Percentiles rank a stretch among this genome's conserved stretches.
These are phyloP conservation scores for Epizoanthus rinbou DNA, from an alignment of 92 coral and sea anemone species.

Conservation along the genomic window DNA sequence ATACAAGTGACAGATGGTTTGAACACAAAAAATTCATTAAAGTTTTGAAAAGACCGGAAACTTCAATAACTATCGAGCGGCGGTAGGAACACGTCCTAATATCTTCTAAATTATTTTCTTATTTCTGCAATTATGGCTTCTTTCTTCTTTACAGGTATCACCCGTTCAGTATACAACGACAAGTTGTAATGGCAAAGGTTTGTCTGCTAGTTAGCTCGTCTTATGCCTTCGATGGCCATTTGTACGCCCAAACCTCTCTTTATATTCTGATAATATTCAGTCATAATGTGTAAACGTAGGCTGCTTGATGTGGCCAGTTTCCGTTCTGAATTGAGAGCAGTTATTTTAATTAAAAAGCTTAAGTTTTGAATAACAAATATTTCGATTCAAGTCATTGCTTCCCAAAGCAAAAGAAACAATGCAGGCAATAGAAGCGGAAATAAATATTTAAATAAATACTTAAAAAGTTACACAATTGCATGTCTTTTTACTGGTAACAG, in stretches of 20 bases:
- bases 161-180: not conserved
- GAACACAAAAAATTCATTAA: constrained; percentile 33
- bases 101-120: not conserved
- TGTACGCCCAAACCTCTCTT: too few species aligned
- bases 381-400: not conserved
- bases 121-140: not conserved
- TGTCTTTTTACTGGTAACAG: not conserved
- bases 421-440: not conserved
- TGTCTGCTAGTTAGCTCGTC: not conserved
- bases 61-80: constrained; percentile 28
- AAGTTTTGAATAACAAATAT: constrained; percentile 21
- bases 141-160: not conserved
- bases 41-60: constrained; percentile 36
- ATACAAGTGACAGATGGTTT: constrained; percentile 33
- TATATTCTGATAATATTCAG: too few species aligned
- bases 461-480: constrained; percentile 4
- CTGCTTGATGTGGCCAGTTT: not conserved
- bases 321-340: not conserved
- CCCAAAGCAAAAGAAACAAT: constrained; percentile 17
- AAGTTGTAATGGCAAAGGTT: not conserved
- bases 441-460: constrained; percentile 8
- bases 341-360: constrained; percentile 2
- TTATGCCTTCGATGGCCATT: too few species aligned
- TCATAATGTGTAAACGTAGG: not conserved
- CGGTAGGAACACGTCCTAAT: not conserved